Base-by-base conservation (phyloP, 1,140 invertebrate genomes). In the Oedothorax gibbosus region DNA sequence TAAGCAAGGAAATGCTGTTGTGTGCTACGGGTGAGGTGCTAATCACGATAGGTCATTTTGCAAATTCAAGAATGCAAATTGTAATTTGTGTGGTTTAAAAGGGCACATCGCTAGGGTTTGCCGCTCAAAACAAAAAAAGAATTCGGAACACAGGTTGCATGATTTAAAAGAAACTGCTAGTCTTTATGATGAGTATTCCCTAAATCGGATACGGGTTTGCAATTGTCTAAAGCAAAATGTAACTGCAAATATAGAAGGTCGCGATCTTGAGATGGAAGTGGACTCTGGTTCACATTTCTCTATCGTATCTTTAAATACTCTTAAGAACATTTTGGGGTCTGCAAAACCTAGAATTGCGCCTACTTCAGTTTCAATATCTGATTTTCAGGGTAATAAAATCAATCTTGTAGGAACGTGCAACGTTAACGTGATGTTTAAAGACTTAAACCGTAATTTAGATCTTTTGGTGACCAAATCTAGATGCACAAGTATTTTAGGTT, bases 281-380 rank as follows among this genome's bases (percentile, higher is more conserved):
- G 57, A 62, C 57, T 62, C 57, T 62, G 57, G 57, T 62, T 62
- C 57, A 62, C 57, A 62, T 62, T 62, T 62, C 18, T 62, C 2
- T 12, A 62, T 62, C 18, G 57, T 62, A 62, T 62, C 57, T 62
- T 62, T 62, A 6, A 18, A 62, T 62, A 62, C 57, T 62, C 12
- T 62, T 62, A 62, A 18, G 18, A 18, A 62, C 18, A 62, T 62
- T 62, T 62, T 62, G 57, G 57, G 57, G 18, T 62, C 57, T 62
- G 57, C 18, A 18, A 62, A 18, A 62, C 57, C 57, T 15, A 18
- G 18, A 62, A 12, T 62, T 18, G 57, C 57, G 57, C 12, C 57
- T 62, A 62, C 57, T 15, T 62, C 57, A 6, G 57, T 62, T 6
- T 62, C 57, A 12, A 18, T 62, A 62, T 62, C 57, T 62, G 57